A percentile compares a stretch with the other conserved stretches of the same genome.
Evolutionary conservation across 2,888 invertebrate species (phyloP).

Genomic region (Bombyx huttoni): DNA sequence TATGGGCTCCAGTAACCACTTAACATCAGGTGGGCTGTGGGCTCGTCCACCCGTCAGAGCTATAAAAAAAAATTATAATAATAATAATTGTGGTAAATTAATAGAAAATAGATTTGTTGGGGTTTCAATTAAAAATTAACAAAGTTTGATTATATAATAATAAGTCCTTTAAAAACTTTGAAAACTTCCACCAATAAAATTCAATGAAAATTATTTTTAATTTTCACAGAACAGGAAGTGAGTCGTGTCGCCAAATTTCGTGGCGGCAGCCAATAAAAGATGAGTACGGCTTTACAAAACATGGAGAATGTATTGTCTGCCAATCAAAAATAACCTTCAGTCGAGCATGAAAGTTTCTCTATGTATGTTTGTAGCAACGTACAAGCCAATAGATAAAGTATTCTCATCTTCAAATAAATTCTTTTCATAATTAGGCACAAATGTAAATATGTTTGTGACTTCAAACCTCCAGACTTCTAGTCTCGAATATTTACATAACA

Average conservation of each 20-base stretch:
- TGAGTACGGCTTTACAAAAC: constrained; percentile 35
- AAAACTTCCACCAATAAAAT: background rate
- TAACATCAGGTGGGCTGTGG: too few relatives aligned
- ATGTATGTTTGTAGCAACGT: constrained; percentile 37
- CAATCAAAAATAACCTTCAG: constrained; percentile 47
- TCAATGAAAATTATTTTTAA: background rate
- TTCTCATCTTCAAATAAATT: too few relatives aligned
- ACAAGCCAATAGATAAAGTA: background rate
- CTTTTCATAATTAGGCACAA: background rate
- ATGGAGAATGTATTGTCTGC: constrained; percentile 40
- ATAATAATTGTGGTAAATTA: too few relatives aligned
- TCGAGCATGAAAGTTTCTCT: constrained; percentile 47
- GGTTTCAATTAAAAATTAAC: too few relatives aligned
- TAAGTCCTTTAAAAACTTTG: too few relatives aligned
- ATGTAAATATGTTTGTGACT: background rate
- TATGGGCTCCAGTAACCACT: too few relatives aligned
- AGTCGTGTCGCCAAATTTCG: constrained; percentile 56
- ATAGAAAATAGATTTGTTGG: too few relatives aligned
- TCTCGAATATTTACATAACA: background rate
- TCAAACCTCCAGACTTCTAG: too few relatives aligned
- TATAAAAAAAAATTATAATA: too few relatives aligned
- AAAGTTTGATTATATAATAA: too few relatives aligned
- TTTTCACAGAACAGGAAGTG: constrained; percentile 46
- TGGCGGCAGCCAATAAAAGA: constrained; percentile 54
- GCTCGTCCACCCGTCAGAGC: too few relatives aligned